Conservation (phyloP, 1,140 invertebrate species). For the Prorops nasuta region DNA sequence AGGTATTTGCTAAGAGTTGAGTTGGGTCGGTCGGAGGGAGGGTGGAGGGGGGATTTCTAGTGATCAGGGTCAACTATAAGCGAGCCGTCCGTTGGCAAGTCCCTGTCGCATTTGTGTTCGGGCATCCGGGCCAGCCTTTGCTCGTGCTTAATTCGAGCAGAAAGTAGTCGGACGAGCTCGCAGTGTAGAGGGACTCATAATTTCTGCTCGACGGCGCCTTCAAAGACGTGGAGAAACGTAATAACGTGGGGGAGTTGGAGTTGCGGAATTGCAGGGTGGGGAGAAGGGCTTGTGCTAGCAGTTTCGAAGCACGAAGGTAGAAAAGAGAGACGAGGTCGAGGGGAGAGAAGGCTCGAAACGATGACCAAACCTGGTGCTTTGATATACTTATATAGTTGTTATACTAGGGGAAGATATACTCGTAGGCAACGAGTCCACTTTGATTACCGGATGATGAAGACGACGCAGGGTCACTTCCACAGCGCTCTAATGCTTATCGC, state of each 20-base stretch:
- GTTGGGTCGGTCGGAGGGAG: conserved; percentile 1
- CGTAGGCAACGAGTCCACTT: conserved; percentile 45
- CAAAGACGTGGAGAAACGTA: conserved; percentile 49
- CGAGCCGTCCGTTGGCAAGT: no score
- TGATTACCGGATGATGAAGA: conserved; percentile 49
- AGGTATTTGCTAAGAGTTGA: no score
- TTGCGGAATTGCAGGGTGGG: conserved; percentile 1
- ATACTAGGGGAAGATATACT: conserved; percentile 35
- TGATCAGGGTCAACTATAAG: conserved; percentile 20
- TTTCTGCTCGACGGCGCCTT: conserved; percentile 46
- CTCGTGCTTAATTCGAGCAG: conserved; percentile 41
- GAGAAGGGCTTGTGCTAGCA: no score
- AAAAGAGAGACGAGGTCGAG: conserved; percentile 1
- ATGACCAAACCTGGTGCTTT: conserved; percentile 38
- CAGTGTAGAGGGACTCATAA: conserved; percentile 43
- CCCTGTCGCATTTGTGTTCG: conserved; percentile 28
- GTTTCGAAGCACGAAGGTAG: not conserved
- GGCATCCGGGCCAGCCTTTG: conserved; percentile 22
- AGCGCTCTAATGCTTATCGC: conserved; percentile 32
- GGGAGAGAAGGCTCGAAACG: conserved; percentile 22
- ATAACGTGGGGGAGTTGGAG: conserved; percentile 22
- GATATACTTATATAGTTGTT: conserved; percentile 49
- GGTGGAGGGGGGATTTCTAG: conserved; percentile 5
- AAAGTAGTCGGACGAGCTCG: conserved; percentile 37
- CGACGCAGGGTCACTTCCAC: conserved; percentile 33